Base-by-base conservation (phyloP, 1,140 invertebrate genomes). In the Pentalonia nigronervosa region DNA sequence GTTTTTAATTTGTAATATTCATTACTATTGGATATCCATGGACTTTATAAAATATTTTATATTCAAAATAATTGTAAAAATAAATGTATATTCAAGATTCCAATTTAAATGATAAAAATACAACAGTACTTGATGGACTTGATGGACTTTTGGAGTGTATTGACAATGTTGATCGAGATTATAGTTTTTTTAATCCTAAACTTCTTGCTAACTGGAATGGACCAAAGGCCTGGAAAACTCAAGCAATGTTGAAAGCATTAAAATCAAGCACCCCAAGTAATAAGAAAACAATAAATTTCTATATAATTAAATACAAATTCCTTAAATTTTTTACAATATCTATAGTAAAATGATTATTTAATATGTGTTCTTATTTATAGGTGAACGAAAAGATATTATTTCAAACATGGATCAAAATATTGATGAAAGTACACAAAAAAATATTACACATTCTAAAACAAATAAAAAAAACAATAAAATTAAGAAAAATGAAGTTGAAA, bases 141-240 rank as follows among this genome's bases (percentile, higher is more conserved):
- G 25, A 45, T 53, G 76, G n/a, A 45, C 81, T 93, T 30, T 1
- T 93, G 17, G 14, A 53, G 30, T 93, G 91, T 93, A 36, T 93
- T 41, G 91, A 93, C 25, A 4, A 20, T 56, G 47, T 56, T 30
- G 7, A 56, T 25, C 41, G 81, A 20, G 91, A 93, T 20, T 93
- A 93, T 93, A 86, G 91, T 30, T 93, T 45, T 56, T 93, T 93
- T 47, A 86, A 93, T 41, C 81, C 91, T 56, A 30, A 86, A 0
- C 34, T 50, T 25, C 48, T 93, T 45, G 91, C 81, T 9, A 56
- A 86, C 20, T 93, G 91, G 91, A 53, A 84, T 0, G 91, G 91
- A n/a, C 91, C 91, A 56, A 93, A 86, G 30, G 21, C 23, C 14
- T 93, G 91, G 91, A 93, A 93, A 93, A 1, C 48, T 23, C 47